A percentile compares a stretch with the other conserved stretches of the same genome.
Evolutionary conservation across 2,888 invertebrate genomes (phyloP).

Genomic region (Himalopsyche tibetana): DNA sequence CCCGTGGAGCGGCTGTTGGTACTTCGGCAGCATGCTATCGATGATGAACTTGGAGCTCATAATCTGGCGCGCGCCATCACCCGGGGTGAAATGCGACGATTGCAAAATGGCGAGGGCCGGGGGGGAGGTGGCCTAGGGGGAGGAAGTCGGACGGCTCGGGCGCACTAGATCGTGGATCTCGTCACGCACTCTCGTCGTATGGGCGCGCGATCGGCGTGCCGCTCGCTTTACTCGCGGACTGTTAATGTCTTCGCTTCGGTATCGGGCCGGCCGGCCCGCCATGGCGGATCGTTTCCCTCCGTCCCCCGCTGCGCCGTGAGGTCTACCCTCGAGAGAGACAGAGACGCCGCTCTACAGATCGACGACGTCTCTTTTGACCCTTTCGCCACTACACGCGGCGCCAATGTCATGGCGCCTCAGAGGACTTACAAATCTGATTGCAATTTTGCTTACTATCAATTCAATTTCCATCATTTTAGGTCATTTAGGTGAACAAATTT

Average conservation of each 20-base stretch:
- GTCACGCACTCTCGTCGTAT: conserved; percentile 42
- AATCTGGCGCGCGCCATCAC: conserved; percentile 76
- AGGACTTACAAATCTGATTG: conserved; percentile 55
- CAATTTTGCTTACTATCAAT: no score
- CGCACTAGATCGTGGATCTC: conserved; percentile 45
- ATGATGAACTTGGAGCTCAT: conserved; percentile 98
- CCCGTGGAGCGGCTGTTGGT: conserved; percentile 85
- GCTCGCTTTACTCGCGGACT: conserved; percentile 66
- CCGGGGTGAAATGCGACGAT: conserved; percentile 69
- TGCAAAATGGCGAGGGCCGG: conserved; percentile 17
- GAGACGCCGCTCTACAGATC: conserved; percentile 47
- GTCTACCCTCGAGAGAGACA: conserved; percentile 45
- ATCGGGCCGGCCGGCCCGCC: conserved; percentile 77
- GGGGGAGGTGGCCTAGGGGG: not conserved
- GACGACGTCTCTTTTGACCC: conserved; percentile 59
- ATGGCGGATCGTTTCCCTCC: conserved; percentile 77
- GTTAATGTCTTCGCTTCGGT: conserved; percentile 66
- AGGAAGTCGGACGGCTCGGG: conserved; percentile 49
- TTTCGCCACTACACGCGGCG: conserved; percentile 64
- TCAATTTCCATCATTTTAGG: no score
- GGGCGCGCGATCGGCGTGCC: conserved; percentile 67
- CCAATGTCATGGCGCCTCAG: conserved; percentile 69
- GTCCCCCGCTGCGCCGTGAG: conserved; percentile 66
- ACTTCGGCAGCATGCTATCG: conserved; percentile 98
- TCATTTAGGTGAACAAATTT: no score